phyloP scores from a whole-genome alignment of 2,888 invertebrate genomes.

The Cataglyphis rosenhaueri region DNA sequence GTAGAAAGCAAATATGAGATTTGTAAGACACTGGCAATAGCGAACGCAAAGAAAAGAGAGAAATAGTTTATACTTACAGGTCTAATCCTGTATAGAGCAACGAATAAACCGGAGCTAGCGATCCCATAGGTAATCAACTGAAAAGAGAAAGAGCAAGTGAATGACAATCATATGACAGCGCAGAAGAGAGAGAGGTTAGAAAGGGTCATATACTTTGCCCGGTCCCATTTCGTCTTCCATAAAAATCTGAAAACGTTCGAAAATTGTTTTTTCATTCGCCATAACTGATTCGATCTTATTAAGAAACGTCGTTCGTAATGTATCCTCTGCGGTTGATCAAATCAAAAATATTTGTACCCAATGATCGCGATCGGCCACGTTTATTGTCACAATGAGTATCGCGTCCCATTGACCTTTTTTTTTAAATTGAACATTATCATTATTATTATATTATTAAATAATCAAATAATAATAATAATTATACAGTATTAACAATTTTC shows the following conservation, averaged over 20 bases:
- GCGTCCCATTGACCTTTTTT: not conserved
- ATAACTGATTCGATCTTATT: conserved; percentile 18
- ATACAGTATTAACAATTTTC: not conserved
- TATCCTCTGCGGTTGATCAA: not conserved
- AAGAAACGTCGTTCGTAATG: conserved; percentile 1
- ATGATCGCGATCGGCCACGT: not conserved
- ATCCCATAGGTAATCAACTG: conserved; percentile 88
- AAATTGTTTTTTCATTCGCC: conserved; percentile 57
- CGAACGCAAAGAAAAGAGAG: conserved; percentile 77
- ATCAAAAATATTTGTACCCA: not conserved
- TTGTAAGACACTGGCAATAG: not conserved
- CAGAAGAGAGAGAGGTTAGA: conserved; percentile 44
- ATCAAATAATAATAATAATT: too few species aligned
- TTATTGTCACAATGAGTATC: too few species aligned
- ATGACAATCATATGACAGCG: not conserved
- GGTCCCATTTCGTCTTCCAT: conserved; percentile 77
- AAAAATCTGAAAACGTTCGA: conserved; percentile 73
- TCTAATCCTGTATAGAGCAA: conserved; percentile 88
- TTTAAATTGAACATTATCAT: not conserved
- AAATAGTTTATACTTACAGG: conserved; percentile 87
- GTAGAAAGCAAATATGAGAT: conserved; percentile 17
- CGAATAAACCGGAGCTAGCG: conserved; percentile 87
- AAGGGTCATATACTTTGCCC: conserved; percentile 67
- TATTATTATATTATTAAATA: not conserved
- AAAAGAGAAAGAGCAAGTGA: conserved; percentile 77